Base-by-base conservation (phyloP, 1,140 invertebrate species). In the Drosophila orena region DNA sequence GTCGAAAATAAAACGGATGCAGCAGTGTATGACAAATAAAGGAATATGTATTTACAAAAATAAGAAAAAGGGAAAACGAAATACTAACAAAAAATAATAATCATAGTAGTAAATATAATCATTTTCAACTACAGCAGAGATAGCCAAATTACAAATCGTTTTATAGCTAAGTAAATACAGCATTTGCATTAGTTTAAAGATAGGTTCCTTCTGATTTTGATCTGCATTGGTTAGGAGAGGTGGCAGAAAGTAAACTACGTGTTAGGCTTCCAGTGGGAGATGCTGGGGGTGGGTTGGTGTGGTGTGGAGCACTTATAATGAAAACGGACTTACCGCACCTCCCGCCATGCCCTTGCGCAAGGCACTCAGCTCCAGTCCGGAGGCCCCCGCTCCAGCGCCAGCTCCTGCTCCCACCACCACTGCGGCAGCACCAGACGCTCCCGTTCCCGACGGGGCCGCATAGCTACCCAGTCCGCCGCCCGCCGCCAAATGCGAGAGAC, bases 321-420 rank as follows among this genome's bases (percentile, higher is more conserved):
- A 84, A 90, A 90, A 89, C 86, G 85, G 85, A 89, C 85, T 89
- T 89, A 90, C 85, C 85, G 85, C 85, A 75, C 80, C 85, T 85
- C 81, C 81, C 65, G 85, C 58, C 72, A 91, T 79, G 65, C 81
- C 77, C 72, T 91, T 91, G 58, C 89, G 84, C 49, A 91, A 60
- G 42, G 73, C 64, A 75, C 77, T 91, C 34, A 91, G 69, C 61
- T 91, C 89, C 76, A 91, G 47, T 35, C 66, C 68, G 40, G 73
- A 53, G 40, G 72, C 60, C 15, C 56, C 68, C 46, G 64, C 30
- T 52, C 27, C 68, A 10, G 59, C 71, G 43, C 35, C 46, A 10
- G 57, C 57, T 37, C 70, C 75, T 7, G 54, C 52, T 70, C 70
- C 57, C 43, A 70, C 55, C 35, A 66, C 71, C 42, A 54, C 50